A percentile compares a stretch with the other conserved stretches of the same genome.
These are phyloP conservation scores for Elanoides forficatus DNA, from an alignment of 2,113 vertebrate species.

Conservation along the genomic window DNA sequence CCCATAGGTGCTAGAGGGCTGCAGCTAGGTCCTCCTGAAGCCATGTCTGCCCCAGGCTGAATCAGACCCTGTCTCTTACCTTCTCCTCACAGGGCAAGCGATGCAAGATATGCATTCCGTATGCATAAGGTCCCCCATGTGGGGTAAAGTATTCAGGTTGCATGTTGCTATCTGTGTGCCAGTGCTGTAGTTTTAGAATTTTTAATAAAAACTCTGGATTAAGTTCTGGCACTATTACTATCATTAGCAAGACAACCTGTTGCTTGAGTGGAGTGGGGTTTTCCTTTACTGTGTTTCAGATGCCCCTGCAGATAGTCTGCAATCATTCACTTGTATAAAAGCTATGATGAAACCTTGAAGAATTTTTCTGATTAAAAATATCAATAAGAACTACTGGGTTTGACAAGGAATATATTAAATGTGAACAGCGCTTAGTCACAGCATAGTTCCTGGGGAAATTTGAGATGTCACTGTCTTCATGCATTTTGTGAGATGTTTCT, in stretches of 20 bases:
- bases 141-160: neutral
- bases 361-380: neutral
- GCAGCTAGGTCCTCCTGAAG: neutral
- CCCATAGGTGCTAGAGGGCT: neutral
- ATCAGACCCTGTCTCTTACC: neutral
- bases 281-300: neutral
- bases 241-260: neutral
- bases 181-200: neutral
- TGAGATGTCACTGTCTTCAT: neutral
- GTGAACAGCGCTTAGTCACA: neutral
- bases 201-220: neutral
- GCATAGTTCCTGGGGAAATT: neutral
- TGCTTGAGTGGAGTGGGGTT: neutral
- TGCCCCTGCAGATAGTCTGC: neutral
- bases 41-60: neutral
- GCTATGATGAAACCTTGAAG: neutral
- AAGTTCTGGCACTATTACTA: neutral
- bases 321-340: neutral
- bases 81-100: neutral
- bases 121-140: neutral
- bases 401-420: neutral
- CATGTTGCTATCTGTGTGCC: accelerated
- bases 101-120: neutral
- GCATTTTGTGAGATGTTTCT: neutral
- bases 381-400: neutral